Conservation (phyloP, 2,888 invertebrate genomes). For the Leuctra nigra region DNA sequence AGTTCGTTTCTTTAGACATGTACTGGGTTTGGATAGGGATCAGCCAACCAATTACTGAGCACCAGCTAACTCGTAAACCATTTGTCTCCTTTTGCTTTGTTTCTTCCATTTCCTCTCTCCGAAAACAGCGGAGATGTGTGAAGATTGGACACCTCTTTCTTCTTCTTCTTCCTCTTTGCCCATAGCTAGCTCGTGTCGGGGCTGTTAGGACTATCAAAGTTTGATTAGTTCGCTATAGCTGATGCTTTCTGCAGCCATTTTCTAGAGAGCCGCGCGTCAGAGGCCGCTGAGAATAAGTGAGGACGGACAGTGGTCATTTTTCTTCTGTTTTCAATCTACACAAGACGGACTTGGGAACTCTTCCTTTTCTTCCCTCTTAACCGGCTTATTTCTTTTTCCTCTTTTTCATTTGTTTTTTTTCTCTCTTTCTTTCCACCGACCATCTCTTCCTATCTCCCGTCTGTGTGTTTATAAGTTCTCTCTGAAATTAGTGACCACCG, state of each 20-base stretch:
- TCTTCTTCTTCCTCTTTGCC: slow-evolving; percentile 7
- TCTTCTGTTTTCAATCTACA: slow-evolving; percentile 30
- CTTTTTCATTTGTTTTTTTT: slow-evolving; percentile 18
- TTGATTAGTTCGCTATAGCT: slow-evolving; percentile 30
- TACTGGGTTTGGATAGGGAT: slow-evolving; percentile 20
- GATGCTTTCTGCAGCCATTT: slow-evolving; percentile 22
- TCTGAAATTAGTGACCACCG: slow-evolving; percentile 24
- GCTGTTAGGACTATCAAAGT: slow-evolving; percentile 30
- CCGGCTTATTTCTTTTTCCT: slow-evolving; percentile 16
- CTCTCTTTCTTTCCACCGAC: slow-evolving; percentile 11
- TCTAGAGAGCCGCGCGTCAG: slow-evolving; percentile 1
- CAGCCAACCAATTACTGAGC: slow-evolving; percentile 24
- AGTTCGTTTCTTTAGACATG: slow-evolving; percentile 19
- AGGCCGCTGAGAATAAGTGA: slow-evolving; percentile 25
- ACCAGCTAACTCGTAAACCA: slow-evolving; percentile 27
- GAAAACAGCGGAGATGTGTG: slow-evolving; percentile 23
- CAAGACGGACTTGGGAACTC: slow-evolving; percentile 26
- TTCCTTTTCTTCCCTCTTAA: slow-evolving; percentile 21
- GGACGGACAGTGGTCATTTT: slow-evolving; percentile 28
- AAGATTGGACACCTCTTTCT: slow-evolving; percentile 27
- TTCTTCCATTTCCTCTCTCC: slow-evolving; percentile 19
- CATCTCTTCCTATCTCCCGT: slow-evolving; percentile 19
- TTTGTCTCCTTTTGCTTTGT: slow-evolving; percentile 26
- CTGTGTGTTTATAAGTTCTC: slow-evolving; percentile 22
- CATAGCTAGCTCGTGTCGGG: slow-evolving; percentile 12